Percentiles rank a stretch among this genome's conserved stretches.
phyloP scores from a whole-genome alignment of 2,113 vertebrate species.

The Ovibos moschatus region DNA sequence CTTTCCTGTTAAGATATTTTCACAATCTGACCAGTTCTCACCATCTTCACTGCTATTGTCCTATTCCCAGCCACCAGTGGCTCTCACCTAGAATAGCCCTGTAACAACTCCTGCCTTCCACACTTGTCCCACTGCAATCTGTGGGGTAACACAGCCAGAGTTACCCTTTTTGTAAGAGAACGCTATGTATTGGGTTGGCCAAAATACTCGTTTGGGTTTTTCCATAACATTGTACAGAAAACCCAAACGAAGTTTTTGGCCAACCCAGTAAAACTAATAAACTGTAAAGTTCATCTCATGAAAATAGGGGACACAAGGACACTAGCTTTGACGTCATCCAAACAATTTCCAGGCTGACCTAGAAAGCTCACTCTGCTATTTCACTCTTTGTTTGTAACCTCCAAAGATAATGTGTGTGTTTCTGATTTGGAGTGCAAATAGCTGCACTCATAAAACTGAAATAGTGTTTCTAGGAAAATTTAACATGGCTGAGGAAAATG shows the following conservation, averaged over 20 bases:
- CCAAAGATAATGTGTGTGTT: neutral
- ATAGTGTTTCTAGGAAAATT: neutral
- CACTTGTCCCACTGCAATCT: neutral
- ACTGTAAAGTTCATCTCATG: neutral
- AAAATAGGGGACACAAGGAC: neutral
- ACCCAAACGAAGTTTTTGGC: neutral
- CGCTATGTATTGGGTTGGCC: neutral
- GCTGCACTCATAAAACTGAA: neutral
- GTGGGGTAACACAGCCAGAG: neutral
- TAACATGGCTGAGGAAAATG: neutral
- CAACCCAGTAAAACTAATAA: neutral
- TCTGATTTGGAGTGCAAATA: neutral
- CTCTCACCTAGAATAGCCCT: neutral
- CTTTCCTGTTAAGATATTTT: neutral
- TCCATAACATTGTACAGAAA: neutral
- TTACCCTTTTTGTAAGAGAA: neutral
- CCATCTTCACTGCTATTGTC: neutral
- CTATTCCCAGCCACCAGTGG: neutral
- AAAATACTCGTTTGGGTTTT: neutral
- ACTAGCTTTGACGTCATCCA: neutral
- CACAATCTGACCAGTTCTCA: neutral
- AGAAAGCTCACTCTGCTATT: neutral
- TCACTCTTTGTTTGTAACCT: neutral
- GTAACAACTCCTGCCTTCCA: neutral
- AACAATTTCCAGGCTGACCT: neutral